phyloP scores from a whole-genome alignment of 2,113 vertebrate species.

The Microtus ochrogaster region DNA sequence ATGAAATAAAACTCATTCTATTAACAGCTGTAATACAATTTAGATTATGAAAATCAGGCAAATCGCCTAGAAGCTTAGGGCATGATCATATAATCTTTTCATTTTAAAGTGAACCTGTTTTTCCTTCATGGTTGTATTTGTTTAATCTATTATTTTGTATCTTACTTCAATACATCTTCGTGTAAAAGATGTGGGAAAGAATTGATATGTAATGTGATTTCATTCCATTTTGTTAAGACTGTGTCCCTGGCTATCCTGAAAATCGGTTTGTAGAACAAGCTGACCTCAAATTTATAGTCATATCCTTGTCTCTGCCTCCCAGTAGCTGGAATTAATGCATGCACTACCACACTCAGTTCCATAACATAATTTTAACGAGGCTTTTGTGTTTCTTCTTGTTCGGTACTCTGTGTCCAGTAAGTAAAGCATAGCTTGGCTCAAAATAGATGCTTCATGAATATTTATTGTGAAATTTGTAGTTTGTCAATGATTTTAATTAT shows the following conservation, averaged over 20 bases:
- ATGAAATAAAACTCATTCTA: conserved; percentile 50
- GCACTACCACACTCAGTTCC: not conserved
- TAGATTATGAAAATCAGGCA: not conserved
- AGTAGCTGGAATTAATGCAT: not conserved
- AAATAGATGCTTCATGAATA: conserved; percentile 47
- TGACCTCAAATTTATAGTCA: not conserved
- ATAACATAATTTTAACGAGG: not conserved
- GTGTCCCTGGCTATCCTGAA: too few species aligned
- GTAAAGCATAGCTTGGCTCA: not conserved
- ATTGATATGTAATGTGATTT: not conserved
- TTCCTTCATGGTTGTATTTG: not conserved
- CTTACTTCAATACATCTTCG: not conserved
- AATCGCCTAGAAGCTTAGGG: not conserved
- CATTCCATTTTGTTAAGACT: not conserved
- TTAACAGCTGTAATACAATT: conserved; percentile 54
- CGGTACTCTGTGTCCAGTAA: not conserved
- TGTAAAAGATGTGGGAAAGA: not conserved
- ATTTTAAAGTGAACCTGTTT: conserved; percentile 18
- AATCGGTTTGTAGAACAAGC: not conserved
- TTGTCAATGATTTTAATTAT: conserved; percentile 57
- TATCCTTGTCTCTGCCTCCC: not conserved
- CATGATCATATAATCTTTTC: not conserved
- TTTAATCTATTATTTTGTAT: not conserved
- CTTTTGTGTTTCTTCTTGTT: not conserved
- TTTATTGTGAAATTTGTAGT: conserved; percentile 40